A percentile compares a stretch with the other conserved stretches of the same genome.
Conservation (phyloP, 2,113 vertebrate genomes). For the Plestiodon gilberti region DNA sequence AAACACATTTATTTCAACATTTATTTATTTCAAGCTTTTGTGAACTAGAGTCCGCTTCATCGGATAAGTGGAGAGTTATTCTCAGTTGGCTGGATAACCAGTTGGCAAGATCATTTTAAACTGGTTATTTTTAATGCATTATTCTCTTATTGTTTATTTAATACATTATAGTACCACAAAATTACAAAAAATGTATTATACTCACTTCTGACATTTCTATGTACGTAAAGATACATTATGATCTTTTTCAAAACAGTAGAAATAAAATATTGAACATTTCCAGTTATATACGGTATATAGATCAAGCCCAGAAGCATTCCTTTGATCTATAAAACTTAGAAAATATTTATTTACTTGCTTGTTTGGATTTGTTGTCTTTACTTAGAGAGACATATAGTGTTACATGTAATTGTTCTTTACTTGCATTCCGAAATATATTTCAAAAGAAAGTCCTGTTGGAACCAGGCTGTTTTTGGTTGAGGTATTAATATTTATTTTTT, state of each 20-base stretch:
- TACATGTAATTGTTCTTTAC: not conserved
- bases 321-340: slow-evolving; percentile 19
- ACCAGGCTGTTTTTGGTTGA: not conserved
- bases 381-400: not conserved
- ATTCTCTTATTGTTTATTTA: not conserved
- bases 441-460: not conserved
- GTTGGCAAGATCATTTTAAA: not conserved
- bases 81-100: too few species aligned
- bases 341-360: not conserved
- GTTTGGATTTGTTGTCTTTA: slow-evolving; percentile 1
- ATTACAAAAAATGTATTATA: not conserved
- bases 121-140: not conserved
- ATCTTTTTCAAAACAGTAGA: slow-evolving; percentile 34
- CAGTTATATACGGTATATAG: not conserved
- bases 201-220: not conserved
- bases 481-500: not conserved
- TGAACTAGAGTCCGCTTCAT: too few species aligned
- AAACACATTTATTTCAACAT: not conserved
- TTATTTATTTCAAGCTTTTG: too few species aligned
- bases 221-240: not conserved
- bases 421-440: not conserved
- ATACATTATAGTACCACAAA: not conserved
- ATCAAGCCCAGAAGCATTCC: slow-evolving; percentile 16
- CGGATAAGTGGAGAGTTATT: too few species aligned
- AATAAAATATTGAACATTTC: slow-evolving; percentile 20